Percentiles rank a stretch among this genome's conserved stretches.
Evolutionary conservation across 2,888 invertebrate species (phyloP).

Genomic region (Portevinia maculata): DNA sequence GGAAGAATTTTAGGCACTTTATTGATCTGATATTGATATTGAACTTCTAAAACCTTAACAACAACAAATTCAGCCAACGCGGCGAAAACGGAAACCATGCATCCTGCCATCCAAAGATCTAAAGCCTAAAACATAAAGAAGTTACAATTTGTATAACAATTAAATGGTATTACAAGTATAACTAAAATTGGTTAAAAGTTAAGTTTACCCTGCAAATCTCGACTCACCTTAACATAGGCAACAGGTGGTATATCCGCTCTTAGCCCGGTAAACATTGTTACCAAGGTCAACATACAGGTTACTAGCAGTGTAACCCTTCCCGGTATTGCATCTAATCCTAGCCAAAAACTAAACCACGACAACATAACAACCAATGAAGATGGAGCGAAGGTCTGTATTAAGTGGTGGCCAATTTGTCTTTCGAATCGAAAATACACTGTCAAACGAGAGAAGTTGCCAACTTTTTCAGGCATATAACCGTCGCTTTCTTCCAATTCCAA

Average conservation of each 20-base stretch:
- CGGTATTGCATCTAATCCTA: conserved; percentile 92
- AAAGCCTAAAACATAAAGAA: conserved; percentile 85
- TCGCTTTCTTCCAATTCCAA: conserved; percentile 88
- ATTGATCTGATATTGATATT: conserved; percentile 87
- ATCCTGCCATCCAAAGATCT: conserved; percentile 94
- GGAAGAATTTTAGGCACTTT: conserved; percentile 83
- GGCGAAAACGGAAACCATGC: conserved; percentile 93
- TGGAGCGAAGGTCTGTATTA: conserved; percentile 93
- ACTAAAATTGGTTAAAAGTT: too few relatives aligned
- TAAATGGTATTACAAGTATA: too few relatives aligned
- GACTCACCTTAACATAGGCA: conserved; percentile 91
- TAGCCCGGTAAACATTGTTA: conserved; percentile 93
- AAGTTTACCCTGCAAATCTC: too few relatives aligned
- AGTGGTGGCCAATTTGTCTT: conserved; percentile 92
- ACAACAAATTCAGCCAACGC: conserved; percentile 93
- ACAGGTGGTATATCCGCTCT: conserved; percentile 93
- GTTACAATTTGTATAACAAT: not conserved
- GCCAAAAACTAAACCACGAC: conserved; percentile 95
- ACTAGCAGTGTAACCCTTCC: conserved; percentile 91
- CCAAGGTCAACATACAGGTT: conserved; percentile 92
- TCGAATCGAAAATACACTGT: conserved; percentile 92
- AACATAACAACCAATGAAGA: conserved; percentile 92
- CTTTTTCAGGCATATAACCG: conserved; percentile 90
- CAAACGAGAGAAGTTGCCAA: conserved; percentile 91
- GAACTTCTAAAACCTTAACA: conserved; percentile 91